Evolutionary conservation across 2,888 invertebrate species (phyloP), one percentile per base, ranked within the genome.

Genomic region (Synanthedon andrenaeformis): DNA sequence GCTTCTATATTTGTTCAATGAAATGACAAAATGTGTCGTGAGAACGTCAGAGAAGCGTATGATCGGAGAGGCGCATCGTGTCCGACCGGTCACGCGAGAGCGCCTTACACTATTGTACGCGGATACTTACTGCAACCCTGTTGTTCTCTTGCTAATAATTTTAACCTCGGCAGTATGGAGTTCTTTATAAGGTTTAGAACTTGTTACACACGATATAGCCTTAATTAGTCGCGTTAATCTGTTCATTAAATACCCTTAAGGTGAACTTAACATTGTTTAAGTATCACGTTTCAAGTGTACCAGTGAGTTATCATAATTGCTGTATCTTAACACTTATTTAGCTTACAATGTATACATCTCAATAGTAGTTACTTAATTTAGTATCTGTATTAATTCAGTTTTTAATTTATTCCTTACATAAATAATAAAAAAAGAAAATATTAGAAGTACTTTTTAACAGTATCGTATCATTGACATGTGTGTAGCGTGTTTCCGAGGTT

Each of bases 21-120:
- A 83, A 86, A 84, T 81, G 83, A 83, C 84, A 86, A 77, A 86
- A 81, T 78, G 67, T 80, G 79, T 83, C 82, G 82, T 83, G 82
- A 81, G 82, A 84, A 82, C 70, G 67, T 72, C 72, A 65, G 67
- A 62, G 64, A 69, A 70, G 74, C 69, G 72, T 72, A 72, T 74
- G 78, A 74, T 65, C 63, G 51, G 64, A 69, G 70, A 68, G 67
- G 54, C 56, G 72, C 74, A 65, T 77, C 79, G 80, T 79, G 79
- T 71, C 69, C 65, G 73, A 65, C 76, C 67, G 82, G 83, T 84
- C 80, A 75, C 74, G 70, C 66, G 61, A 49, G n/a, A 50, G 52
- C 42, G 42, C 60, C 59, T 58, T 69, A 74, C 76, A 76, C 79
- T 78, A n/a, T n/a, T 73, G 79, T 74, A 73, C 64, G 10, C 48